These are phyloP conservation scores for Centropyge bicolor DNA, from an alignment of 2,797 vertebrate species.

Conservation along the genomic window DNA sequence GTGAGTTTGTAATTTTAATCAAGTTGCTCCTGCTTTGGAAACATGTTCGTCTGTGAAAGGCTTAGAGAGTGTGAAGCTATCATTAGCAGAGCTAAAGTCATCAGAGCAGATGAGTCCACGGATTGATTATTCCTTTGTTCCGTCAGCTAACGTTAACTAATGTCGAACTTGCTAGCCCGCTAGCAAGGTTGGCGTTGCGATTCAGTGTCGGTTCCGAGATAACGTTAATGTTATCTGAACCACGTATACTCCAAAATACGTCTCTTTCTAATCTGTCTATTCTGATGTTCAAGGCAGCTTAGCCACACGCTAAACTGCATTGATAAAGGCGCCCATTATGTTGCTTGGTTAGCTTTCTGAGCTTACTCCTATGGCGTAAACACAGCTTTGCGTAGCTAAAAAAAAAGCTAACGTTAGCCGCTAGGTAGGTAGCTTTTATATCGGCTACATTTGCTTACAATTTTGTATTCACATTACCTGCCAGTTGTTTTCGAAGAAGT, in stretches of 20 bases:
- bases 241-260: not conserved
- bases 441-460: not conserved
- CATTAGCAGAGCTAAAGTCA: constrained; percentile 34
- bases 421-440: constrained; percentile 34
- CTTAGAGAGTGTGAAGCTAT: not conserved
- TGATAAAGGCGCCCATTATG: constrained; percentile 45
- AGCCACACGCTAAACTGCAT: constrained; percentile 7
- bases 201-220: not conserved
- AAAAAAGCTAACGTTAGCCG: constrained; percentile 66
- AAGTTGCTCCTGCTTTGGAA: not conserved
- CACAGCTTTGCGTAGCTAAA: constrained; percentile 66
- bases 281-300: not conserved
- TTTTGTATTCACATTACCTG: constrained; percentile 75
- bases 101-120: constrained; percentile 57
- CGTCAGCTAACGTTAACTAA: constrained; percentile 78
- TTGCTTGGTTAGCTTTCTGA: constrained; percentile 45
- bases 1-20: not conserved
- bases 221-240: not conserved
- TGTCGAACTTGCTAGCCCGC: constrained; percentile 71
- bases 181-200: constrained; percentile 49
- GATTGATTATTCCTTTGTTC: constrained; percentile 86
- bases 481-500: constrained; percentile 88
- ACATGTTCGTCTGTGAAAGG: not conserved
- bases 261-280: too few relatives aligned
- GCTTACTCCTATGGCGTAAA: constrained; percentile 71